These are phyloP conservation scores for Labroides dimidiatus DNA, from an alignment of 2,797 vertebrate genomes.

Conservation along the genomic window DNA sequence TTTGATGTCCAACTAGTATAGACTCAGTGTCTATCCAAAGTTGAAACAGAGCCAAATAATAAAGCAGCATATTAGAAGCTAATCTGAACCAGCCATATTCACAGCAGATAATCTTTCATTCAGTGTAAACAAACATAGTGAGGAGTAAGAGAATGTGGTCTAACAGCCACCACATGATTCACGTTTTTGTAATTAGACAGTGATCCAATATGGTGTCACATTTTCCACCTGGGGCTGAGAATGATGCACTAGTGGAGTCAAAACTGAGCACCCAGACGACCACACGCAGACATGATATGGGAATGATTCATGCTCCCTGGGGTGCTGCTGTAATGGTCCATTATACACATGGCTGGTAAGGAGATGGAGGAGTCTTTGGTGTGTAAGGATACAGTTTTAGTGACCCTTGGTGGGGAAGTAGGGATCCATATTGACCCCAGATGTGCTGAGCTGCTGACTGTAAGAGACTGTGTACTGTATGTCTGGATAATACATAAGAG, in stretches of 20 bases:
- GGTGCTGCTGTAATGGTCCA: conserved; percentile 63
- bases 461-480: conserved; percentile 10
- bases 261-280: conserved; percentile 59
- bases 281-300: conserved; percentile 73
- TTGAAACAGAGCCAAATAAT: conserved; percentile 16
- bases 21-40: conserved; percentile 22
- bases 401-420: conserved; percentile 38
- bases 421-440: conserved; percentile 69
- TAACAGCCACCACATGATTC: conserved; percentile 30
- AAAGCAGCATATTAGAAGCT: conserved; percentile 10
- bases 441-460: conserved; percentile 58
- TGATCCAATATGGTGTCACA: conserved; percentile 33
- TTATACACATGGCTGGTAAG: conserved; percentile 63
- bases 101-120: conserved; percentile 30
- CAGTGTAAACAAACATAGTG: conserved; percentile 2
- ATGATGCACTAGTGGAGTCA: conserved; percentile 34
- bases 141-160: conserved; percentile 4
- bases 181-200: not conserved
- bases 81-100: conserved; percentile 3
- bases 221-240: conserved; percentile 54
- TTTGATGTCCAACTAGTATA: conserved; percentile 9
- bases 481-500: not conserved
- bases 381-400: conserved; percentile 32
- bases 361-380: conserved; percentile 36
- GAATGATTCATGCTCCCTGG: conserved; percentile 67